Evolutionary conservation across 2,113 vertebrate genomes (phyloP).

Genomic region (Synodontis membranacea): DNA sequence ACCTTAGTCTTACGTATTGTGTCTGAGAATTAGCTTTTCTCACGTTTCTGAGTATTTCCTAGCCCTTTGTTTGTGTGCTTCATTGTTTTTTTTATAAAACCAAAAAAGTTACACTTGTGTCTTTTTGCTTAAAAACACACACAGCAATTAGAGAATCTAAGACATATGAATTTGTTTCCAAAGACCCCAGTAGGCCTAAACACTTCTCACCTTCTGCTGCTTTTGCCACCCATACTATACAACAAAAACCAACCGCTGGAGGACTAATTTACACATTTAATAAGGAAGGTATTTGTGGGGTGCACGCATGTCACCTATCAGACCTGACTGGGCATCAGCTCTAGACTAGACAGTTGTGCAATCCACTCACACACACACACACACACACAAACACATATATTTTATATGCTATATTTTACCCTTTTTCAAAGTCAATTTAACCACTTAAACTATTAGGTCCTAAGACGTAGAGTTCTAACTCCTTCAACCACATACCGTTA

Average conservation of each 20-base stretch:
- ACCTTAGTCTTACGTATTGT: background rate
- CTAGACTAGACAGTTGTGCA: background rate
- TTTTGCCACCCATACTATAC: slow-evolving; percentile 61
- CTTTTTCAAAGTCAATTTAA: background rate
- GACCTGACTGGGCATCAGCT: background rate
- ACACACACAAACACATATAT: background rate
- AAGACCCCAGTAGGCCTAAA: slow-evolving; percentile 49
- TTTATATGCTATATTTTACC: background rate
- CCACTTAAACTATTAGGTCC: background rate
- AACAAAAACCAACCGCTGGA: slow-evolving; percentile 64
- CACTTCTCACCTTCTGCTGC: slow-evolving; percentile 23
- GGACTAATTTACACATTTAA: slow-evolving; percentile 70
- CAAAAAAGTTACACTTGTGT: background rate
- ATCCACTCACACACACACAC: background rate
- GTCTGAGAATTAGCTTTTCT: background rate
- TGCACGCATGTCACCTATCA: slow-evolving; percentile 14
- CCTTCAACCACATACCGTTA: background rate
- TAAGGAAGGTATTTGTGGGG: slow-evolving; percentile 55
- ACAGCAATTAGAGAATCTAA: slow-evolving; percentile 56
- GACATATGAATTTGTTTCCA: slow-evolving; percentile 43
- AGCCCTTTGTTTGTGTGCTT: background rate
- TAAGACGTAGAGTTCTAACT: background rate
- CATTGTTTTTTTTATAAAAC: background rate
- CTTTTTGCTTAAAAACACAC: background rate
- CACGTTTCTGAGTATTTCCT: background rate